Conservation (phyloP, 64 coral and sea anemone genomes). For the Montipora efflorescens region DNA sequence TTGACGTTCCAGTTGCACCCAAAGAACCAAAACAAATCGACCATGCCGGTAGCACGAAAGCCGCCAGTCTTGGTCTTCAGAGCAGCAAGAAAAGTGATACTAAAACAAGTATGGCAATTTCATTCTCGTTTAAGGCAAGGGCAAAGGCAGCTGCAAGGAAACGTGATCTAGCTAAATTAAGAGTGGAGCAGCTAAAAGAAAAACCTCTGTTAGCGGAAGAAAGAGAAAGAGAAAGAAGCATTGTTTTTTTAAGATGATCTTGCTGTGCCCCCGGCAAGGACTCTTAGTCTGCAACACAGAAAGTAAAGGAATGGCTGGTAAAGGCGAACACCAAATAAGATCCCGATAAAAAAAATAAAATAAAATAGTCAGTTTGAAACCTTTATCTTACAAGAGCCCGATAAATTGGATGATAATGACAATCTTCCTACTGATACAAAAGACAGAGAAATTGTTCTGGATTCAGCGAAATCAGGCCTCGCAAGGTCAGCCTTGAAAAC, state of each 20-base stretch:
- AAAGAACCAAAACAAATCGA: background rate
- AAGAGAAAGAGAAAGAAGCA: background rate
- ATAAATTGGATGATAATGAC: background rate
- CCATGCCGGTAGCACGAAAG: background rate
- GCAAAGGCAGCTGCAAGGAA: background rate
- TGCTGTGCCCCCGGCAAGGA: background rate
- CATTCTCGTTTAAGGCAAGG: background rate
- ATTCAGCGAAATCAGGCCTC: background rate
- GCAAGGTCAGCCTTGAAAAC: background rate
- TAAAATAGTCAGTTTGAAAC: too few relatives aligned
- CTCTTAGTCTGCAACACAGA: background rate
- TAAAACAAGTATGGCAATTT: background rate
- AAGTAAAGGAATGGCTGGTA: background rate
- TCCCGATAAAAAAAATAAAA: too few relatives aligned
- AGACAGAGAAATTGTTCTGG: background rate
- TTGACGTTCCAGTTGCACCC: background rate
- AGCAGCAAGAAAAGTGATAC: background rate
- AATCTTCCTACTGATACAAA: background rate
- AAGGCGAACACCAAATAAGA: background rate
- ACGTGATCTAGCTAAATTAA: background rate
- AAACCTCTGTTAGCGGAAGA: background rate
- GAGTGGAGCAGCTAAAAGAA: slow-evolving; percentile 20
- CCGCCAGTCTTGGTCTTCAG: background rate
- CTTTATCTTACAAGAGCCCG: background rate
- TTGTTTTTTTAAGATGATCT: background rate